Evolutionary conservation across 2,113 vertebrate species (phyloP), one percentile per base, ranked within the genome.

Genomic region (Heterotilapia buettikoferi): DNA sequence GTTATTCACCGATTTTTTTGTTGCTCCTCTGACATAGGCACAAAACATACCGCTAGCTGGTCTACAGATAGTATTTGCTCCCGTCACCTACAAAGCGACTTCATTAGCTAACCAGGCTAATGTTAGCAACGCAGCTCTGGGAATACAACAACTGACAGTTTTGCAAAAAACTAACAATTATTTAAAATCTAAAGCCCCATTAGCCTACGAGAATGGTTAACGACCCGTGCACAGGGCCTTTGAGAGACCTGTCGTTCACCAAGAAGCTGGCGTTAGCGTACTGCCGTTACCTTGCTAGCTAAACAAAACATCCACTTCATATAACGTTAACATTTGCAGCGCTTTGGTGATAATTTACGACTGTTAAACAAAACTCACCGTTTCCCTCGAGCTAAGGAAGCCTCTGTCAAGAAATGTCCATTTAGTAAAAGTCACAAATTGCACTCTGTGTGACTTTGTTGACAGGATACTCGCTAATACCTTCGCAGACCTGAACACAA

Each of bases 261-360:
- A 84, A 78, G 85, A 88, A 88, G 92, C 90, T 87, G 84, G 40
- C 57, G 87, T 89, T 93, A 93, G 92, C 93, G 43, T 29, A 80
- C 88, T 71, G 38, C 83, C 85, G 88, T 85, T 92, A 91, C 87
- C 85, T 85, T 61, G 91, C 91, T 95, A 95, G 94, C 95, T 92
- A 92, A 92, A 92, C 89, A 93, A 92, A 89, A 91, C 94, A 83
- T 92, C 80, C 88, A 87, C 83, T 86, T 81, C 83, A 59, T 7
- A 66, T 21, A 83, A 86, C 86, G 79, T 31, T 24, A 24, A 82
- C 26, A 79, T 86, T 88, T 59, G 31, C 86, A 82, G 26, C 80
- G 57, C 10, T 84, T 83, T 45, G 12, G 11, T 59, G 24, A 29
- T 2, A 16, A 66, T 38, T 33, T 47, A 19, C 47, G 63, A 59